Evolutionary conservation across 2,888 invertebrate genomes (phyloP), one percentile per base, ranked within the genome.

Genomic region (Torymus texanus): DNA sequence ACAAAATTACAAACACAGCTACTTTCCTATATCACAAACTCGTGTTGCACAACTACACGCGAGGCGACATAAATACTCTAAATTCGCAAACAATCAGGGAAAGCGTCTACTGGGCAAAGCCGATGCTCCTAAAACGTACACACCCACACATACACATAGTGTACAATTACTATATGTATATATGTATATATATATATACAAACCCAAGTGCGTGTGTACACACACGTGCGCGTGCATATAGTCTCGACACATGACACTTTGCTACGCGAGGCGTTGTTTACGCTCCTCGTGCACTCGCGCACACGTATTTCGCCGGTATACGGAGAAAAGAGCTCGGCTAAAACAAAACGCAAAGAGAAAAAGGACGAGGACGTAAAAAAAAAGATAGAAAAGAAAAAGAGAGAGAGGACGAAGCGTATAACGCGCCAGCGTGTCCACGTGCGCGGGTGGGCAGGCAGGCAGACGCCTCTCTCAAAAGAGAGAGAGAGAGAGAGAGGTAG

Each of bases 221-320:
- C 41, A 41, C 41, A 41, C 5, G 8, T 8, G 8, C 41, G 13
- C 58, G 55, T 18, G 53, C 50, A 18, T 24, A 51, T 18, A 62
- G 55, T 21, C 18, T 59, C 62, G 61, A 68, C 58, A 68, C 18
- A 55, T 68, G 55, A 75, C 75, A 75, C 61, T 75, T 75, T 29
- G 61, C 59, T 16, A 56, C 29, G 53, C 50, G 61, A 29, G 51
- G 53, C 66, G 59, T 75, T 75, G 61, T 67, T 67, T 75, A 68
- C 67, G 29, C 53, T 41, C 41, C 41, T 41, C 41, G 41, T 8
- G 41, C 29, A 29, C 29, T 29, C 29, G 2, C 18, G 4, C n/a
- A 10, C 53, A 18, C 58, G 53, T 66, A 61, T 75, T 75, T 75
- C 68, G 13, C 61, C 24, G 14, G 53, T 66, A 24, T 4, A 58